These are phyloP conservation scores for Mallotus villosus DNA, from an alignment of 2,797 vertebrate species.

Conservation along the genomic window DNA sequence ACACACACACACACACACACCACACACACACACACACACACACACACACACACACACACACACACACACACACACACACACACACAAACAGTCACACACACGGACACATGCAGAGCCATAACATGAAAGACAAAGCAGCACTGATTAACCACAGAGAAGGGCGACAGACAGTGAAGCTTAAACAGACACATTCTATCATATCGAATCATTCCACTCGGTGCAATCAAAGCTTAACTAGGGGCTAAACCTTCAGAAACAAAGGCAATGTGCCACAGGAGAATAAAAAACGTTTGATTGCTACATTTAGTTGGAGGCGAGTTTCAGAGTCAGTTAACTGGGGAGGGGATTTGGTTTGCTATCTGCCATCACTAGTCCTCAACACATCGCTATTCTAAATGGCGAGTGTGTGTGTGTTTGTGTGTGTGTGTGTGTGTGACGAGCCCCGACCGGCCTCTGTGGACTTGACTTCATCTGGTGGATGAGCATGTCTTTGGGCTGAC, in stretches of 20 bases:
- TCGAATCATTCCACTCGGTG: conserved; percentile 39
- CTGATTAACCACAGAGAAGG: conserved; percentile 43
- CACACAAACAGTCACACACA: conserved; percentile 3
- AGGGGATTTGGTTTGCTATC: conserved; percentile 42
- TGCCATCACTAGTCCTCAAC: conserved; percentile 16
- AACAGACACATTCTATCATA: conserved; percentile 47
- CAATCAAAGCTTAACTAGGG: conserved; percentile 67
- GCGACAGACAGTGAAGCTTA: conserved; percentile 15
- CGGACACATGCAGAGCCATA: conserved; percentile 16
- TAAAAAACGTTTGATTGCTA: conserved; percentile 61
- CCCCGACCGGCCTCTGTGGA: conserved; percentile 7
- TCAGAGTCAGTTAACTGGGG: conserved; percentile 29
- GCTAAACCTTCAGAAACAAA: conserved; percentile 63
- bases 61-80: conserved; percentile 14
- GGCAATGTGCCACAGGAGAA: conserved; percentile 55
- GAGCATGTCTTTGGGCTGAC: conserved; percentile 47
- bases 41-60: background rate
- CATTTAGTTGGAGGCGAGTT: conserved; percentile 61
- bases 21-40: conserved; percentile 11
- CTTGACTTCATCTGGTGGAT: conserved; percentile 49
- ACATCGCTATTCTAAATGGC: conserved; percentile 1
- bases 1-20: conserved; percentile 8
- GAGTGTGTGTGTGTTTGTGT: background rate
- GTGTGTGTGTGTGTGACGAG: background rate
- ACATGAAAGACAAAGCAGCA: conserved; percentile 17